Base-by-base conservation (phyloP, 2,797 vertebrate genomes). In the Yasuhikotakia modesta region DNA sequence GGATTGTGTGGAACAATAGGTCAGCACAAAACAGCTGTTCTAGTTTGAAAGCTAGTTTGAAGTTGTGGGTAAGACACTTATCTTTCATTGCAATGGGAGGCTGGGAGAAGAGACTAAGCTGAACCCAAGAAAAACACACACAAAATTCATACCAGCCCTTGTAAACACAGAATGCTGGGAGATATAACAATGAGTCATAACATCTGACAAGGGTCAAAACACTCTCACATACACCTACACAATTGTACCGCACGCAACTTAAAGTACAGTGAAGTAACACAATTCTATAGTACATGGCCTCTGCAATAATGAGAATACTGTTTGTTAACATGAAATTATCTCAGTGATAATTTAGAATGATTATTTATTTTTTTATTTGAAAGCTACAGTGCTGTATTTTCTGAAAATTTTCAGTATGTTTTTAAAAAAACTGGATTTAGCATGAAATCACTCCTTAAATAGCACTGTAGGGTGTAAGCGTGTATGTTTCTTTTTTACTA, bases 11-110 rank as follows among this genome's bases (percentile, higher is more conserved):
- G 79, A 69, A 76, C 79, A 79, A 66, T 35, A 81, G 68, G 77
- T 85, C 84, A 83, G 32, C 50, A 81, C 43, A 82, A 73, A 81
- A 75, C 43, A 69, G 60, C 65, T 69, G 73, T 45, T 80, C 60
- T 45, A 65, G 27, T 68, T 63, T 65, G 70, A 57, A 52, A 73
- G 52, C 64, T 72, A 53, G 61, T 76, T 21, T 71, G 35, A 52
- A 43, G 30, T 74, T 69, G 52, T 67, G 63, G 48, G 35, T 12
- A 58, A 70, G 24, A 27, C 46, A 58, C 64, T 52, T 13, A 64
- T 60, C 53, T 76, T 76, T 48, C 48, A 55, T 5, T 74, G 48
- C 30, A 14, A 13, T 55, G 22, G 13, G 19, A 74, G 16, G 21
- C 17, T 75, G 73, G 21, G 21, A 43, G 53, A 52, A 43, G 12